Evolutionary conservation across 2,113 vertebrate genomes (phyloP).

Genomic region (Paramormyrops kingsleyae): DNA sequence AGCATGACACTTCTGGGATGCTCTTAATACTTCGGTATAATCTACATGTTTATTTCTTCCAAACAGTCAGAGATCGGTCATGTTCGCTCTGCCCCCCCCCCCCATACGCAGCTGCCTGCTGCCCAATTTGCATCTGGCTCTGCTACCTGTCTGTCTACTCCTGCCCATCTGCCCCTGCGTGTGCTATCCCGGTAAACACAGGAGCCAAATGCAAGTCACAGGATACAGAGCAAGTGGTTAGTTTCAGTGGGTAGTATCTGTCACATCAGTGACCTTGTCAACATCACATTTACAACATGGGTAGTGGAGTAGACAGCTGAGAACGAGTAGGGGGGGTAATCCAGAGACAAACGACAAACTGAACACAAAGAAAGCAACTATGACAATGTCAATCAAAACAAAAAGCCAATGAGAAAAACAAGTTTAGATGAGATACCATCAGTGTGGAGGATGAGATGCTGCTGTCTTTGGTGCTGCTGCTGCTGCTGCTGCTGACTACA

Average conservation of each 20-base stretch:
- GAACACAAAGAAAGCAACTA: constrained; percentile 20
- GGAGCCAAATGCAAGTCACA: constrained; percentile 39
- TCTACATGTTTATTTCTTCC: not conserved
- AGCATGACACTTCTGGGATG: not conserved
- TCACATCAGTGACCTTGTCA: constrained; percentile 38
- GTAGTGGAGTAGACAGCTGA: constrained; percentile 44
- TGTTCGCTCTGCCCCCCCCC: not conserved
- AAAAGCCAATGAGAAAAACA: constrained; percentile 46
- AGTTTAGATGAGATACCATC: constrained; percentile 86
- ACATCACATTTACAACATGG: constrained; percentile 44
- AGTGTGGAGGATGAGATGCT: constrained; percentile 72
- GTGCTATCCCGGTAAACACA: not conserved
- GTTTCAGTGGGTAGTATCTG: constrained; percentile 35
- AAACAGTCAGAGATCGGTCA: not conserved
- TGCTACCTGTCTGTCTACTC: not conserved
- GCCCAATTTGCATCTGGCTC: not conserved
- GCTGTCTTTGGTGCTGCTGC: constrained; percentile 73
- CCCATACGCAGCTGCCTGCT: not conserved
- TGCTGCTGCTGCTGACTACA: constrained; percentile 78
- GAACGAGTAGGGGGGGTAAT: constrained; percentile 23
- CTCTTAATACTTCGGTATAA: not conserved
- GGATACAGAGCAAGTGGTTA: constrained; percentile 29
- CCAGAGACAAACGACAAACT: constrained; percentile 35
- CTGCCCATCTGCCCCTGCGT: not conserved
- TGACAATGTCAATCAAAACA: constrained; percentile 24